These are phyloP conservation scores for Ormyrus thymus DNA, from an alignment of 2,888 invertebrate species.

Conservation along the genomic window DNA sequence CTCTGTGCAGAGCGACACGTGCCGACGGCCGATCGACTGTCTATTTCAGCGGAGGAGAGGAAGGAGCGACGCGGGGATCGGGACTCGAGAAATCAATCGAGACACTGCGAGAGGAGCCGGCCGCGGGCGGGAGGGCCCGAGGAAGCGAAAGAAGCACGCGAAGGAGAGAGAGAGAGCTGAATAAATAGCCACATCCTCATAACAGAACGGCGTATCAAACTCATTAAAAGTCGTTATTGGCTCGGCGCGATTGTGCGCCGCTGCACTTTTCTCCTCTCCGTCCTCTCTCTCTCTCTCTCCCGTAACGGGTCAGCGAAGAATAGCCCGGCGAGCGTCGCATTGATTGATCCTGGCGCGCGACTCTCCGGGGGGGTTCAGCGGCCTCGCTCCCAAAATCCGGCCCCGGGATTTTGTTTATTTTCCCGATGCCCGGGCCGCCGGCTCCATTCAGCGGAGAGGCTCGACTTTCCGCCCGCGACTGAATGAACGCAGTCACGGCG, in stretches of 20 bases:
- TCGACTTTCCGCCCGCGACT: too few species aligned
- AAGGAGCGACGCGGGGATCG: not conserved
- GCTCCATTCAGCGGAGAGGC: too few species aligned
- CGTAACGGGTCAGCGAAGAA: slow-evolving; percentile 35
- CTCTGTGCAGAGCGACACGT: too few species aligned
- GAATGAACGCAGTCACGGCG: slow-evolving; percentile 15
- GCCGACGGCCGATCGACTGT: too few species aligned
- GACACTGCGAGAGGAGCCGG: not conserved
- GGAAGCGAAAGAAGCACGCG: slow-evolving; percentile 48
- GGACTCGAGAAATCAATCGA: not conserved
- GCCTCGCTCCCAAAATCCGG: not conserved
- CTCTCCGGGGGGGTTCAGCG: slow-evolving; percentile 44
- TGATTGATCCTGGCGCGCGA: slow-evolving; percentile 46
- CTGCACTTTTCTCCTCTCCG: slow-evolving; percentile 2
- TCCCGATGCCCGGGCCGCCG: too few species aligned
- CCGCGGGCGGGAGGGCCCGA: not conserved
- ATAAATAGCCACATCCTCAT: slow-evolving; percentile 75
- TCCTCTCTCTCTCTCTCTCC: slow-evolving; percentile 2
- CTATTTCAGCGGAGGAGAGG: not conserved
- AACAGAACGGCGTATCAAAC: slow-evolving; percentile 73
- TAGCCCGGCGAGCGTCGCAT: slow-evolving; percentile 34
- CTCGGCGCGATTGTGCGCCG: slow-evolving; percentile 63
- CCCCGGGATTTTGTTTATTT: too few species aligned
- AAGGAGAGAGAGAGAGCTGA: slow-evolving; percentile 40
- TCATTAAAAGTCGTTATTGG: slow-evolving; percentile 70